Base-by-base conservation (phyloP, 2,888 invertebrate species). In the Mycogona germanica region DNA sequence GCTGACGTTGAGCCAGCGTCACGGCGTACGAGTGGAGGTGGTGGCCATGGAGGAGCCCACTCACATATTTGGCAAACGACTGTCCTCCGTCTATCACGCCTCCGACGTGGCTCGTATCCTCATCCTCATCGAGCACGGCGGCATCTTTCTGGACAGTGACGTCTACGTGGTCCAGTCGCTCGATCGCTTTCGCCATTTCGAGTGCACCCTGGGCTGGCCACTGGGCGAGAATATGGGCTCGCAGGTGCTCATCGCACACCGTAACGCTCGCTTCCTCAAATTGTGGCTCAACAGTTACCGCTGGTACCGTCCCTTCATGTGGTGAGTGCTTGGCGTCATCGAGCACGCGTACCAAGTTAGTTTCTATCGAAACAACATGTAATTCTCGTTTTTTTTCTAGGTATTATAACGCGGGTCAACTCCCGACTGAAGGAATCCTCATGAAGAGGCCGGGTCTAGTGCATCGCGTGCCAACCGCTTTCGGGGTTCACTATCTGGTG, bases 401-500 rank as follows among this genome's bases (percentile, higher is more conserved):
- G n/a, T 71, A 71, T 58, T 70, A 69, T 58, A 71, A 71, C 62
- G 71, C 70, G 9, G 71, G 70, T 4, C 65, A 70, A 49, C 60
- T 64, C 26, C 71, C 71, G 2, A 69, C 70, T 0, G 59, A 65
- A 52, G 61, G 61, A 42, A 64, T 71, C 32, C 61, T 71, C 6
- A 57, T 60, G 51, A 60, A 61, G 23, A 57, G 61, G 19, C 70
- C 70, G 3, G 53, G 63, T 21, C 59, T 71, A 19, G 66, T 68
- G 1, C 68, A 70, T 53, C 61, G 68, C 25, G 69, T 67, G 7
- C 62, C 61, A 17, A 56, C 59, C 28, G 58, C 62, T 29, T 68
- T 70, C 57, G 70, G 70, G 2, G 69, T 70, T 3, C 66, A 68
- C 25, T 64, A 67, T 57, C 59, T 70, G 14, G 57, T 65, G 21